Percentiles rank a stretch among this genome's conserved stretches.
Evolutionary conservation across 2,888 invertebrate genomes (phyloP).

Genomic region (Glomeris marginata): DNA sequence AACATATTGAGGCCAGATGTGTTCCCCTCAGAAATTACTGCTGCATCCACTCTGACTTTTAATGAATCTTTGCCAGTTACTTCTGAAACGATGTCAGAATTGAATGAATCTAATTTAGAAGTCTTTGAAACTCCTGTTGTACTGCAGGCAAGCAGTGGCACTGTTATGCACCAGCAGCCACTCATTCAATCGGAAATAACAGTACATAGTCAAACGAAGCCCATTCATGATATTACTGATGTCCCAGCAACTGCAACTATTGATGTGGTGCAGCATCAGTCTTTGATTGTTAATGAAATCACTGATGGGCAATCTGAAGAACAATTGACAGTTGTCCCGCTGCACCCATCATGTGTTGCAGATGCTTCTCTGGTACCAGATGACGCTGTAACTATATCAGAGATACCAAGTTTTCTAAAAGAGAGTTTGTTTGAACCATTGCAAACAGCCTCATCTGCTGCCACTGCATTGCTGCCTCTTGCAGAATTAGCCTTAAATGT

Average conservation of each 20-base stretch:
- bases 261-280: constrained; percentile 3
- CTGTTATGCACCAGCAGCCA: background rate
- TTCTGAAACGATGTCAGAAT: background rate
- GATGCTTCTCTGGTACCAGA: background rate
- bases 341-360: background rate
- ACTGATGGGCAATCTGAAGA: constrained; percentile 1
- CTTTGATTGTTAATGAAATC: constrained; percentile 3
- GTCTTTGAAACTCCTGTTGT: background rate
- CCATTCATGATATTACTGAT: constrained; percentile 1
- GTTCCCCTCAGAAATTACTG: constrained; percentile 1
- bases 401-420: background rate
- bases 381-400: constrained; percentile 1
- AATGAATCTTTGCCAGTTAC: constrained; percentile 3
- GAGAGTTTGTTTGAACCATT: background rate
- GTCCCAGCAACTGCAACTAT: background rate
- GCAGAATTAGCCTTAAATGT: constrained; percentile 16
- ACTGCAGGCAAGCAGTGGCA: background rate
- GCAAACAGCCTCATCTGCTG: constrained; percentile 3
- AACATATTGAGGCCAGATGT: no score
- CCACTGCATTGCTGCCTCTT: constrained; percentile 13
- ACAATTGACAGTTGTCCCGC: background rate
- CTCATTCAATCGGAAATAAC: background rate
- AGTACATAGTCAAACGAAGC: background rate
- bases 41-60: background rate
- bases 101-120: constrained; percentile 1